These are phyloP conservation scores for Athalia cordata DNA, from an alignment of 2,888 invertebrate species.

Conservation along the genomic window DNA sequence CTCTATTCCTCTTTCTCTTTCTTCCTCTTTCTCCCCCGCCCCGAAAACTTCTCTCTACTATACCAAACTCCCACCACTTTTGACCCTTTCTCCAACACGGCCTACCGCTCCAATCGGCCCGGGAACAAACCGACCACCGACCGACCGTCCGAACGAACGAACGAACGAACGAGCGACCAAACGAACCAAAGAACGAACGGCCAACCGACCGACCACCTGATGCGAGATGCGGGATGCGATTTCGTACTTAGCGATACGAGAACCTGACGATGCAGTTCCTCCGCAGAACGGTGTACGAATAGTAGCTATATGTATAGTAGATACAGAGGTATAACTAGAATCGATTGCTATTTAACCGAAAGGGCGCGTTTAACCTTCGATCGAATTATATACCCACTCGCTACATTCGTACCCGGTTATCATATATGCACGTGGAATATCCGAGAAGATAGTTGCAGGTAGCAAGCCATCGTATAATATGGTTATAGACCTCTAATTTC, in stretches of 20 bases:
- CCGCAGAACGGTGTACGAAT: constrained; percentile 29
- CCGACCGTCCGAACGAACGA: constrained; percentile 23
- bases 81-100: constrained; percentile 41
- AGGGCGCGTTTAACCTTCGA: constrained; percentile 35
- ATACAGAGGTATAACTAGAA: neutral
- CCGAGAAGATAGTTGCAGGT: neutral
- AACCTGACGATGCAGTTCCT: neutral
- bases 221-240: constrained; percentile 41
- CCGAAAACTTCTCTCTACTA: no score
- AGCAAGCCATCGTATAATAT: constrained; percentile 1
- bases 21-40: constrained; percentile 48
- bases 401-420: neutral
- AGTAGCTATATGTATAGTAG: constrained; percentile 9
- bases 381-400: constrained; percentile 18
- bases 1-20: constrained; percentile 46
- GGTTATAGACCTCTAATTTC: constrained; percentile 27
- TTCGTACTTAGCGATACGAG: constrained; percentile 18
- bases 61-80: constrained; percentile 48
- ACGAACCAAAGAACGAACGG: neutral
- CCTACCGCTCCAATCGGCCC: constrained; percentile 51
- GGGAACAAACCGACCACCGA: constrained; percentile 53
- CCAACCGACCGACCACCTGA: constrained; percentile 35
- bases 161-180: neutral
- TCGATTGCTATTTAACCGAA: constrained; percentile 33
- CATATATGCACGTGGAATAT: neutral